These are phyloP conservation scores for Hirundo rustica DNA, from an alignment of 2,797 vertebrate genomes.

Conservation along the genomic window DNA sequence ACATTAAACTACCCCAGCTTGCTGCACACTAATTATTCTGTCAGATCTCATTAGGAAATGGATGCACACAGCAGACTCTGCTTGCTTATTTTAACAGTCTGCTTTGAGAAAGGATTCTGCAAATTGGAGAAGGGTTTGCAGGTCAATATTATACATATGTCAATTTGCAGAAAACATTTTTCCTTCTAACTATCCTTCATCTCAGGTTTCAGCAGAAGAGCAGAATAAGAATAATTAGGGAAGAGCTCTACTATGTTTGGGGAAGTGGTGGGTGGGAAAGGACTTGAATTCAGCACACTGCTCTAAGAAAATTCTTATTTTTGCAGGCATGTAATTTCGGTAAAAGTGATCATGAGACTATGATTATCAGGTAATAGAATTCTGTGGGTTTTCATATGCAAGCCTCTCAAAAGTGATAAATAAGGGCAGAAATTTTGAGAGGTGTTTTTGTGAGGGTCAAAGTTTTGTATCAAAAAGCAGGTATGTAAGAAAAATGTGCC, in stretches of 20 bases:
- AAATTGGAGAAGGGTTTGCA: background rate
- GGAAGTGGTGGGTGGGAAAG: background rate
- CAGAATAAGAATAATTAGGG: background rate
- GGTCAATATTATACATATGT: background rate
- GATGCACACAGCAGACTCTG: background rate
- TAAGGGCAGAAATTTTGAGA: background rate
- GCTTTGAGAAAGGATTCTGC: background rate
- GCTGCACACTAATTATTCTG: constrained; percentile 14
- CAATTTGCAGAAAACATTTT: background rate
- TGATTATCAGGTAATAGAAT: background rate
- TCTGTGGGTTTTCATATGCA: background rate
- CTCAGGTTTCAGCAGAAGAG: background rate
- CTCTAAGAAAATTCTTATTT: background rate
- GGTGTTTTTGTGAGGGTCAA: fast-evolving
- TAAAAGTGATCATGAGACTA: background rate
- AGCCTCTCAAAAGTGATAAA: background rate
- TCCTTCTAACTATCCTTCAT: background rate
- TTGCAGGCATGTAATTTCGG: background rate
- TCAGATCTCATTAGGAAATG: constrained; percentile 9
- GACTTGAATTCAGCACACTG: background rate
- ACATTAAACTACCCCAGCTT: background rate
- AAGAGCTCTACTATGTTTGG: background rate
- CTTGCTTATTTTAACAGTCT: background rate
- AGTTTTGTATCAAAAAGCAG: background rate
- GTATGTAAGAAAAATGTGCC: fast-evolving